These are phyloP conservation scores for Vanacampus margaritifer DNA, from an alignment of 2,113 vertebrate species.

Conservation along the genomic window DNA sequence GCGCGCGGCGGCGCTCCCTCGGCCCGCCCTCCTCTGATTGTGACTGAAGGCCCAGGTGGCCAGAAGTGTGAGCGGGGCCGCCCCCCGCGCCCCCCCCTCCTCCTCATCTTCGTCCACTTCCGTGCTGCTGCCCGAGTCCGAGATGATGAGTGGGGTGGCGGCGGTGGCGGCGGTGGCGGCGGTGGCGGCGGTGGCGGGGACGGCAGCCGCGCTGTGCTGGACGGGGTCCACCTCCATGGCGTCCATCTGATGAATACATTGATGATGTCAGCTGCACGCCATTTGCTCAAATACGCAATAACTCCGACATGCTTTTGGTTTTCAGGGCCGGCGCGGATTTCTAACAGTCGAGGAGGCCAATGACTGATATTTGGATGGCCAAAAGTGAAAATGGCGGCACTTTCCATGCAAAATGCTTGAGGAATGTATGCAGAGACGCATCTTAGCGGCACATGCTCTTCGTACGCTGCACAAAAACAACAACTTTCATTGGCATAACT, in stretches of 20 bases:
- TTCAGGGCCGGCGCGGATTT: no score
- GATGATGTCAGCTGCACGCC: neutral
- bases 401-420: no score
- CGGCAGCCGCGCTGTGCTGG: neutral
- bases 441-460: no score
- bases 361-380: no score
- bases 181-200: neutral
- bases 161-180: neutral
- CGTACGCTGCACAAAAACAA: no score
- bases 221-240: slow-evolving; percentile 81
- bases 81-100: neutral
- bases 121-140: slow-evolving; percentile 46
- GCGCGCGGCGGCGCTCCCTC: neutral
- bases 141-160: slow-evolving; percentile 20
- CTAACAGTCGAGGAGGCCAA: no score
- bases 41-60: slow-evolving; percentile 66
- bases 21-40: slow-evolving; percentile 47
- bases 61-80: slow-evolving; percentile 25
- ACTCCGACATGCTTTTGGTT: neutral
- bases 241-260: slow-evolving; percentile 69
- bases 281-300: neutral
- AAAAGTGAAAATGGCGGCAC: no score
- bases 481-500: no score
- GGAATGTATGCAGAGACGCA: no score
- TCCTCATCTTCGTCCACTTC: slow-evolving; percentile 48